Percentiles rank a stretch among this genome's conserved stretches.
Evolutionary conservation across 2,888 invertebrate species (phyloP).

Genomic region (Brachypalpus laphriformis): DNA sequence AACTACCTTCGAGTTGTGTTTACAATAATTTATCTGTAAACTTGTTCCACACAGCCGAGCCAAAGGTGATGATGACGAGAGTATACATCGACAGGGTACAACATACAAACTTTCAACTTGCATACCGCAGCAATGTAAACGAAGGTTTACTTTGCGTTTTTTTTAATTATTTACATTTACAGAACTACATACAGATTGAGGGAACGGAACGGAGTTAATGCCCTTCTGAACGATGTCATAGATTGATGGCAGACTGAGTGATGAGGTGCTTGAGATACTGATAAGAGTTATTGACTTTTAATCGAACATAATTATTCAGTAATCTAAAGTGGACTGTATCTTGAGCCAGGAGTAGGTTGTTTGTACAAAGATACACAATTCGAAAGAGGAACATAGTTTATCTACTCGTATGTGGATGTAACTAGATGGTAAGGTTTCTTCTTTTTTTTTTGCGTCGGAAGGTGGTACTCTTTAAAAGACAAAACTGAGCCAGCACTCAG

Average conservation of each 20-base stretch:
- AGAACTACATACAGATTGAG: neutral
- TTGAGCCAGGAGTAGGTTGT: no score
- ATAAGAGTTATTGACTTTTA: constrained; percentile 38
- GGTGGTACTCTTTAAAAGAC: no score
- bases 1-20: constrained; percentile 33
- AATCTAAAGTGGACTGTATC: constrained; percentile 13
- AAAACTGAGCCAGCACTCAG: no score
- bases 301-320: constrained; percentile 29
- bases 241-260: neutral
- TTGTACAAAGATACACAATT: no score
- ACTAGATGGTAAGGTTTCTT: no score
- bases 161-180: constrained; percentile 32
- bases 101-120: constrained; percentile 3
- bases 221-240: neutral
- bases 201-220: constrained; percentile 25
- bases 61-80: constrained; percentile 47
- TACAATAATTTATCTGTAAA: constrained; percentile 53
- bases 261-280: neutral
- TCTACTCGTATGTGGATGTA: no score
- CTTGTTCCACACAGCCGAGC: constrained; percentile 15
- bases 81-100: constrained; percentile 1
- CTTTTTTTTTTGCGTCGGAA: no score
- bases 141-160: constrained; percentile 16
- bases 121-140: constrained; percentile 32
- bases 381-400: no score